phyloP scores from a whole-genome alignment of 2,113 vertebrate species.

The Bolborhynchus lineola region DNA sequence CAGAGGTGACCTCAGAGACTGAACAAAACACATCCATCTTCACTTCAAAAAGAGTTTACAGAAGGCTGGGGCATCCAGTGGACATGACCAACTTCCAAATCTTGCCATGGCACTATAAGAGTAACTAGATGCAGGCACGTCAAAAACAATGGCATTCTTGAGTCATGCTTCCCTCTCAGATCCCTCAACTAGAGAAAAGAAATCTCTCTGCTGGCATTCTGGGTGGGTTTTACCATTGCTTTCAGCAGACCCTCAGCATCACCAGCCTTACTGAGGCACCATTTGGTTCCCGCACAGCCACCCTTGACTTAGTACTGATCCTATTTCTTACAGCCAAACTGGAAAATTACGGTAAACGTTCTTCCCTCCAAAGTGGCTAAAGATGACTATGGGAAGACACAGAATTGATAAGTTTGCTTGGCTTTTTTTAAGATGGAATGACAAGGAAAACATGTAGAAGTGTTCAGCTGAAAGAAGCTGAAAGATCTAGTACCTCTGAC shows the following conservation, averaged over 20 bases:
- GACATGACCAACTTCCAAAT: background rate
- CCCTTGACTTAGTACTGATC: background rate
- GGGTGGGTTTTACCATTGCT: background rate
- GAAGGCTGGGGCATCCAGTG: background rate
- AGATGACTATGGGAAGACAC: background rate
- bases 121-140: rapidly evolving
- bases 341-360: background rate
- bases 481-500: background rate
- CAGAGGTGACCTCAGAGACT: background rate
- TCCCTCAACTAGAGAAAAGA: background rate
- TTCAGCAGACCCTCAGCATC: background rate
- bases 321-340: background rate
- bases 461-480: background rate
- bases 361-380: background rate
- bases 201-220: background rate
- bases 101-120: background rate
- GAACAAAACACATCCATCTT: background rate
- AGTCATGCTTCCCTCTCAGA: background rate
- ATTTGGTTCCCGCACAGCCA: background rate
- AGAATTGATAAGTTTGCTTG: background rate
- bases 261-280: background rate
- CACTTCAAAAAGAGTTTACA: background rate
- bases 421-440: background rate
- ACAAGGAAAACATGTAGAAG: background rate
- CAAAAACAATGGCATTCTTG: rapidly evolving